Conservation (phyloP, 2,888 invertebrate genomes). For the Selenia dentaria region DNA sequence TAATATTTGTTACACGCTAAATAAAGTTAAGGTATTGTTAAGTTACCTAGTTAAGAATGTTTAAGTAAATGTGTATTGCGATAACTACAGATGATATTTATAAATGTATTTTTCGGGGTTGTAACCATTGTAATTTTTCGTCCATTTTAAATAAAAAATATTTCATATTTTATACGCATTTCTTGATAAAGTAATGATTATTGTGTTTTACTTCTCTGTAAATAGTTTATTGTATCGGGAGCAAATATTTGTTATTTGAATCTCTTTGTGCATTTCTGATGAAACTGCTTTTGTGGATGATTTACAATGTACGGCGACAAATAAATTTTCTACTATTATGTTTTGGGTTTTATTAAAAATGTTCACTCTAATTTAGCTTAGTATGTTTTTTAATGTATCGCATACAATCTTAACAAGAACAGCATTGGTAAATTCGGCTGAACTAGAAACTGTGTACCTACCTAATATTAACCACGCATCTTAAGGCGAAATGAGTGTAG, state of each 20-base stretch:
- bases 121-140: slow-evolving; percentile 62
- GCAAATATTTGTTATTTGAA: slow-evolving; percentile 72
- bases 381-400: too few species aligned
- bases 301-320: slow-evolving; percentile 66
- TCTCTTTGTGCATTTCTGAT: slow-evolving; percentile 78
- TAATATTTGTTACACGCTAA: slow-evolving; percentile 45
- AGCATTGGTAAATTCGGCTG: too few species aligned
- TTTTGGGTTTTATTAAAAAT: slow-evolving; percentile 30
- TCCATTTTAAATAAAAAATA: slow-evolving; percentile 67
- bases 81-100: slow-evolving; percentile 25
- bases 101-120: slow-evolving; percentile 52
- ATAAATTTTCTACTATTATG: slow-evolving; percentile 72
- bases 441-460: too few species aligned
- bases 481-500: too few species aligned
- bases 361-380: too few species aligned
- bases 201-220: slow-evolving; percentile 44
- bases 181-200: slow-evolving; percentile 59
- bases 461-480: too few species aligned
- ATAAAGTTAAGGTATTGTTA: slow-evolving; percentile 60
- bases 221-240: slow-evolving; percentile 54
- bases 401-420: too few species aligned
- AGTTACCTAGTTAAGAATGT: slow-evolving; percentile 71
- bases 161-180: slow-evolving; percentile 64
- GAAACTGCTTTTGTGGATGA: slow-evolving; percentile 75
- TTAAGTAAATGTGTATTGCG: slow-evolving; percentile 51